Conservation (phyloP, 2,888 invertebrate species). For the Schizotus pectinicornis region DNA sequence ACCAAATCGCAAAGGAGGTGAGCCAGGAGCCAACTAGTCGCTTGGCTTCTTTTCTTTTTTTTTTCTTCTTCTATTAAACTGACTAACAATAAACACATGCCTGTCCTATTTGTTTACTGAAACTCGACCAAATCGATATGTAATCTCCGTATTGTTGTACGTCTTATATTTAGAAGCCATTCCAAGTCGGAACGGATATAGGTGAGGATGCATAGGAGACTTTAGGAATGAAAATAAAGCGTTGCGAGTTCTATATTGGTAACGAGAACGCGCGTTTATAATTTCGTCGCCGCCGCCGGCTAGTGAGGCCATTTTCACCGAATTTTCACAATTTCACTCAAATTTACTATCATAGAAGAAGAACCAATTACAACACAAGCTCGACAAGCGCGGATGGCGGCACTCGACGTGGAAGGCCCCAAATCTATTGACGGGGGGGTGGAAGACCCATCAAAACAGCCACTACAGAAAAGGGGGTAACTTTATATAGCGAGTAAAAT, state of each 20-base stretch:
- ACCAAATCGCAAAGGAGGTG: slow-evolving; percentile 98
- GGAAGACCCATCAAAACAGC: too few species aligned
- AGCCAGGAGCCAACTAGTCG: slow-evolving; percentile 40
- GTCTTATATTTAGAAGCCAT: slow-evolving; percentile 12
- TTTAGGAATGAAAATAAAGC: slow-evolving; percentile 35
- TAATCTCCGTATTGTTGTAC: slow-evolving; percentile 5
- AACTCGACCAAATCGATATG: neutral
- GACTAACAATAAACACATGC: neutral
- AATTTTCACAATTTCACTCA: neutral
- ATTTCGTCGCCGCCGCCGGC: slow-evolving; percentile 6
- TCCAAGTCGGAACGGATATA: slow-evolving; percentile 25
- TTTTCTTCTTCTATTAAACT: neutral
- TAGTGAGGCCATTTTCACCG: slow-evolving; percentile 17
- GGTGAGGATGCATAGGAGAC: slow-evolving; percentile 28
- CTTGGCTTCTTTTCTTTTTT: neutral
- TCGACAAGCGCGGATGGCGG: too few species aligned
- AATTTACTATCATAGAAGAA: too few species aligned
- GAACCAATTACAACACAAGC: too few species aligned
- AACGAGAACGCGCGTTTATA: slow-evolving; percentile 21
- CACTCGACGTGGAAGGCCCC: too few species aligned
- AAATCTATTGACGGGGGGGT: too few species aligned
- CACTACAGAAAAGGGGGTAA: too few species aligned
- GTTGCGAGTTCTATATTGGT: slow-evolving; percentile 32
- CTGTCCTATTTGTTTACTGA: too few species aligned
- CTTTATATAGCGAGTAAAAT: too few species aligned